Conservation (phyloP, 2,113 vertebrate species). For the Dipodomys stephensi region DNA sequence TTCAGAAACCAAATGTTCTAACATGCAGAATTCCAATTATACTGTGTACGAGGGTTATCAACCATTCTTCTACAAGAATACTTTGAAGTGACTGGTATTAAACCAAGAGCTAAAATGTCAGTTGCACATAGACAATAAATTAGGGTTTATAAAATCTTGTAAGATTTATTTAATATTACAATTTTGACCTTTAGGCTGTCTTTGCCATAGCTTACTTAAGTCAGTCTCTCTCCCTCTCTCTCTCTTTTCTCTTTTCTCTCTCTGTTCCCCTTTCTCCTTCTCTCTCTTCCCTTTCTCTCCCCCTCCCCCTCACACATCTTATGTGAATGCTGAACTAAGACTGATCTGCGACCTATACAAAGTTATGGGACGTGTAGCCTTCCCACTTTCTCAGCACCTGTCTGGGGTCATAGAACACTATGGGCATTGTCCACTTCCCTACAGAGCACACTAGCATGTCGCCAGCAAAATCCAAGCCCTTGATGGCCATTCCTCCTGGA, state of each 20-base stretch:
- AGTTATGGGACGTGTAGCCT: conserved; percentile 59
- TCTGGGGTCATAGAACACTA: neutral
- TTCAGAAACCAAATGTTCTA: conserved; percentile 90
- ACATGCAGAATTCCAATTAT: conserved; percentile 91
- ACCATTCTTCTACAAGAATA: conserved; percentile 88
- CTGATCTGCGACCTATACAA: conserved; percentile 73
- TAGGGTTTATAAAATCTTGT: conserved; percentile 89
- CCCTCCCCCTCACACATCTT: conserved; percentile 60
- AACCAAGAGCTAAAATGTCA: conserved; percentile 90
- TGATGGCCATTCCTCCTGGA: neutral
- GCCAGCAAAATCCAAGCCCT: neutral
- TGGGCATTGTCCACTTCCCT: neutral
- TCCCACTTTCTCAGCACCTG: neutral
- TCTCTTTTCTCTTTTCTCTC: neutral
- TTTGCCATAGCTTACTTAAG: conserved; percentile 83
- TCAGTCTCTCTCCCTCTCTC: conserved; percentile 51
- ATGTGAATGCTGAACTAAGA: conserved; percentile 83
- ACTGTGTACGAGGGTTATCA: conserved; percentile 88
- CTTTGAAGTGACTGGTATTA: conserved; percentile 90
- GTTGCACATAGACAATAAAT: conserved; percentile 90
- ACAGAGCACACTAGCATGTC: neutral
- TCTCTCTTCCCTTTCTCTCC: neutral
- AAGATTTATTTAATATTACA: conserved; percentile 91
- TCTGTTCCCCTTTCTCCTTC: neutral
- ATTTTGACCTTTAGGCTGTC: conserved; percentile 88